Conservation (phyloP, 2,113 vertebrate genomes). For the Notothenia coriiceps region DNA sequence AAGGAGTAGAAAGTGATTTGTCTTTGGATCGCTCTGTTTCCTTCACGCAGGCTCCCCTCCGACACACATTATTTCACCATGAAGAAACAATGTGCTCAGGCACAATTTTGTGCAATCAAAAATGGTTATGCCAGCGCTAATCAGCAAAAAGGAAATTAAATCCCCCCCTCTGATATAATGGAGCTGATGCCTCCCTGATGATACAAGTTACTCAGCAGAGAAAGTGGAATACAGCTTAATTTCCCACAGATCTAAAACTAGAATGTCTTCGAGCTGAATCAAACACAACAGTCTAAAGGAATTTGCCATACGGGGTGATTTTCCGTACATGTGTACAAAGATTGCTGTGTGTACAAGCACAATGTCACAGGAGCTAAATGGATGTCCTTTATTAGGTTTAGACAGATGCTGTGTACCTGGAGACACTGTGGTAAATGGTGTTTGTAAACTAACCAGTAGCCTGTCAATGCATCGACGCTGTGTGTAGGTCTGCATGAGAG, state of each 20-base stretch:
- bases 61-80: conserved; percentile 19
- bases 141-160: conserved; percentile 33
- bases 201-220: conserved; percentile 20
- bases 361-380: conserved; percentile 65
- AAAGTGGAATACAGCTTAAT: conserved; percentile 22
- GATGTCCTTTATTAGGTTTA: conserved; percentile 70
- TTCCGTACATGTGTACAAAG: conserved; percentile 62
- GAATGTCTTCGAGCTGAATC: conserved; percentile 8
- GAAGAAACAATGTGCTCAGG: conserved; percentile 9
- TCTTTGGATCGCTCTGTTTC: too few species aligned
- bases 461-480: conserved; percentile 76
- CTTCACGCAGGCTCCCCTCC: too few species aligned
- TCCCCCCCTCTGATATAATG: neutral
- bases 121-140: conserved; percentile 16
- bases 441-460: conserved; percentile 78
- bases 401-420: conserved; percentile 62
- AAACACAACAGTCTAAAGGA: neutral
- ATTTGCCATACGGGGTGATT: conserved; percentile 12
- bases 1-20: neutral
- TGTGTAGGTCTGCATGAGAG: conserved; percentile 83
- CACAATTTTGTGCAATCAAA: conserved; percentile 23
- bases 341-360: conserved; percentile 76
- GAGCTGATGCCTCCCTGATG: conserved; percentile 5
- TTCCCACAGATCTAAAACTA: conserved; percentile 15
- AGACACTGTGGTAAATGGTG: conserved; percentile 67